Base-by-base conservation (phyloP, 2,888 invertebrate genomes). In the Thysanoteuthis rhombus region DNA sequence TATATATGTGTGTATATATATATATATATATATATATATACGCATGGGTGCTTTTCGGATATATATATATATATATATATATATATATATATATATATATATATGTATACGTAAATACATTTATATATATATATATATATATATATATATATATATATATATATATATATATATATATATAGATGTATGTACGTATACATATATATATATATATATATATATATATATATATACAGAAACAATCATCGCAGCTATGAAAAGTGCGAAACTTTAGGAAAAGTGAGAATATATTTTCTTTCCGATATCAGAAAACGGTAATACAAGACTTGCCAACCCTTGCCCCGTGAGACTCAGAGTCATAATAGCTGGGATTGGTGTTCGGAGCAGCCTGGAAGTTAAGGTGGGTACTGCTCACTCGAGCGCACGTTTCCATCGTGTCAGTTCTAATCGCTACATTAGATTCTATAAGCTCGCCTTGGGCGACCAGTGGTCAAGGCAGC, bases 361-460 rank as follows among this genome's bases (percentile, higher is more conserved):
- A n/a, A 75, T 75, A 75, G 75, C 75, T 16, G 75, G 52, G 75
- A n/a, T n/a, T 16, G 32, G 75, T 75, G 75, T n/a, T 36, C 75
- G n/a, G n/a, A 75, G n/a, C 16, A 75, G 75, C 75, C n/a, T n/a
- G 75, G 75, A 75, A 75, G 75, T 75, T 75, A n/a, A 75, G 75
- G 75, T 75, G 75, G 75, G n/a, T n/a, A n/a, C 75, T 75, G 75
- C n/a, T 75, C 75, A 75, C n/a, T 75, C n/a, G 75, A 75, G 75
- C 75, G 75, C 75, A 75, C 75, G 75, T 75, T 75, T 75, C 36
- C 75, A 75, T 75, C 75, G 75, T 75, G 75, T 75, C 75, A n/a
- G 75, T 75, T 75, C 75, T 75, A n/a, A 75, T 75, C 75, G 75
- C 75, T 75, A 75, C 75, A 75, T 75, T 75, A 75, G 75, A 75